Evolutionary conservation across 2,797 vertebrate genomes (phyloP), one percentile per base, ranked within the genome.

Genomic region (Myotis daubentonii): DNA sequence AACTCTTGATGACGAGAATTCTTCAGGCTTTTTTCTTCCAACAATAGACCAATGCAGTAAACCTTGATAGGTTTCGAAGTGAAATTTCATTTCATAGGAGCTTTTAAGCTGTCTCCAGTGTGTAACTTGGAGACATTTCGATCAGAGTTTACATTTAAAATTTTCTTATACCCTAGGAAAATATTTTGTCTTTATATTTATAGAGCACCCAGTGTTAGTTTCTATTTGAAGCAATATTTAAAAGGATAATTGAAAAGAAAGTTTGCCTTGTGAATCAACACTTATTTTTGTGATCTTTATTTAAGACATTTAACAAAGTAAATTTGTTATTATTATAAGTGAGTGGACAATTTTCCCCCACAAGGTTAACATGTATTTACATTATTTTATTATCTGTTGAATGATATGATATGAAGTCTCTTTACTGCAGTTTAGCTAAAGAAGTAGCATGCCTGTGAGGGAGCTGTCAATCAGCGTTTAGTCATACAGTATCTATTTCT

Each of bases 401-500:
- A 96, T 95, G 94, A 93, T 97, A 87, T 97, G 96, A 97, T 98
- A 97, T 94, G 97, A 98, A 98, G 93, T 97, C 93, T 98, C 97
- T 98, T 98, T 97, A 98, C 98, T 98, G 91, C 93, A 97, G 95
- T 97, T 98, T 97, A 98, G 96, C 97, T 98, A 98, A 98, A 98
- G 98, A 98, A 97, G 96, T 97, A 55, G 95, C 8, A 72, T 96
- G 96, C 93, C 75, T 98, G 95, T 82, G 97, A 98, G 65, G 53
- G 96, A 98, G 90, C 98, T 98, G 98, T 98, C 98, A 98, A 98
- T 98, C 98, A 98, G 98, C 96, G 98, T 98, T 98, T 98, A 98
- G 98, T 98, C 97, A 98, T 98, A 98, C 98, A 97, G 98, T 98
- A 98, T 98, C 98, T 98, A 98, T 98, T 98, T 98, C 98, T 98